Evolutionary conservation across 2,113 vertebrate species (phyloP).

Genomic region (Pongo pygmaeus): DNA sequence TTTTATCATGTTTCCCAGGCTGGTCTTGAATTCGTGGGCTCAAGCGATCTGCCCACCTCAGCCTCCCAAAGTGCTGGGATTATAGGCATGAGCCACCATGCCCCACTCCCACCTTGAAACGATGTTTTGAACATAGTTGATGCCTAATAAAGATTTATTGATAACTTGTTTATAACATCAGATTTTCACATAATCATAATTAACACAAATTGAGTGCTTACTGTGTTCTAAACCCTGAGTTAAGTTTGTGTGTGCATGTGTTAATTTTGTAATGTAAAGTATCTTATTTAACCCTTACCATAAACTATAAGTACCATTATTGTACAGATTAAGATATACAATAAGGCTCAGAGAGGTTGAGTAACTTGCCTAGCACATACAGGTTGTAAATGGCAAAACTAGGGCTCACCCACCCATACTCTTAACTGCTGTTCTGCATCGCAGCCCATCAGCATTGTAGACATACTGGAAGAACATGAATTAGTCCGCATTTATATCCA

Average conservation of each 20-base stretch:
- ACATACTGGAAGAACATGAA: neutral
- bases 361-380: neutral
- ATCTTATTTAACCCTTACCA: neutral
- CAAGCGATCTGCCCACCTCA: no score
- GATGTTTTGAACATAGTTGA: neutral
- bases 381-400: neutral
- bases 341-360: neutral
- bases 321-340: neutral
- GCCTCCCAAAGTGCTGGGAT: no score
- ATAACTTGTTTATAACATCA: neutral
- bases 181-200: neutral
- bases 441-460: neutral
- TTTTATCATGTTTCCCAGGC: no score
- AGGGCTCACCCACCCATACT: neutral
- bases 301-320: neutral
- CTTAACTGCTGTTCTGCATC: neutral
- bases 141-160: neutral
- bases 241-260: constrained; percentile 26
- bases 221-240: neutral
- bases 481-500: neutral
- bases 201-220: neutral
- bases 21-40: no score
- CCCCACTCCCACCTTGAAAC: neutral
- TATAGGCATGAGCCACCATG: no score
- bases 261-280: constrained; percentile 7